These are phyloP conservation scores for Lichenostomus cassidix DNA, from an alignment of 2,113 vertebrate species.

Conservation along the genomic window DNA sequence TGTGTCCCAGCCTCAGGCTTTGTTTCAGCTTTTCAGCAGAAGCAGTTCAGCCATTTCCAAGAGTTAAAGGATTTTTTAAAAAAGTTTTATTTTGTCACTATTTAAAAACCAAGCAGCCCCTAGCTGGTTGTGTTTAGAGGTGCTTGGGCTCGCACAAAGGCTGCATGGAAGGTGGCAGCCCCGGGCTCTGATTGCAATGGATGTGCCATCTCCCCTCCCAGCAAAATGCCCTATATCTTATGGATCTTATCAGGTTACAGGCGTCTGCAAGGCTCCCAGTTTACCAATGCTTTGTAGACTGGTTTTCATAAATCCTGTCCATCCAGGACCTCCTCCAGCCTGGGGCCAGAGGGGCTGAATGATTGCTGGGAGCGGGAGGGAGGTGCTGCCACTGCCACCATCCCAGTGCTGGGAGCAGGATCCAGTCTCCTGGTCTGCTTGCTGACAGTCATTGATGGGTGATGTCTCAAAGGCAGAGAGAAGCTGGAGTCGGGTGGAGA, in stretches of 20 bases:
- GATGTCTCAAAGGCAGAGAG: neutral
- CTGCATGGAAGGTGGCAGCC: neutral
- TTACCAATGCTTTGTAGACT: neutral
- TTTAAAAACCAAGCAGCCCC: neutral
- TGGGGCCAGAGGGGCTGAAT: neutral
- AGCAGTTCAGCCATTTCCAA: neutral
- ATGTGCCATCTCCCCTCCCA: neutral
- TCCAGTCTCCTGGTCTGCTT: neutral
- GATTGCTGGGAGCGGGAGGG: neutral
- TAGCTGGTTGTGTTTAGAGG: neutral
- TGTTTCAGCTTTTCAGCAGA: neutral
- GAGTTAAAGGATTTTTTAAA: neutral
- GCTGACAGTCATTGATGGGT: neutral
- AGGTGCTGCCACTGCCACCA: neutral
- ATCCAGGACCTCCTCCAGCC: neutral
- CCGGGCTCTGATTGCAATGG: neutral
- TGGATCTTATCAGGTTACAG: neutral
- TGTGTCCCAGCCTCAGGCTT: neutral
- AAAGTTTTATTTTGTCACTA: neutral
- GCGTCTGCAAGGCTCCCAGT: neutral
- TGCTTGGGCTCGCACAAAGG: neutral
- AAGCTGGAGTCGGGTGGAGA: neutral
- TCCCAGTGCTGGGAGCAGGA: neutral
- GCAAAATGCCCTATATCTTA: neutral
- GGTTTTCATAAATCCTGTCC: neutral